phyloP scores from a whole-genome alignment of 2,888 invertebrate species.

The Melanophora roralis region DNA sequence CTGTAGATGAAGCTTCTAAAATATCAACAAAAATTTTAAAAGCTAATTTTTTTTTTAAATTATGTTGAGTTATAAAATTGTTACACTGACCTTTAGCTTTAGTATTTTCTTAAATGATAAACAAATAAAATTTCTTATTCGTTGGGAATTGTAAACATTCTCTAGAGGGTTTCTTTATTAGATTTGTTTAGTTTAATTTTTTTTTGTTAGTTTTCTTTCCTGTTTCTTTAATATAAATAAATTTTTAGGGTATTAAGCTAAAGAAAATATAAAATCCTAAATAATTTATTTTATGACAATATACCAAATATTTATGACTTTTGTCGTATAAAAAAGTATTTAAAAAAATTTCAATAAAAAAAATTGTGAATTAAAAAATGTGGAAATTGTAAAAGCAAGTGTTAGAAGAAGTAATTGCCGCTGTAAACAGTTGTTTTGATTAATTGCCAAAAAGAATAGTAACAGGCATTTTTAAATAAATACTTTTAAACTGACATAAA shows the following conservation, averaged over 20 bases:
- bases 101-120: slow-evolving; percentile 2
- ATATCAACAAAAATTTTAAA: not conserved
- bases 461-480: too few species aligned
- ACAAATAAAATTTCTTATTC: slow-evolving; percentile 19
- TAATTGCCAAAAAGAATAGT: too few species aligned
- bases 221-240: not conserved
- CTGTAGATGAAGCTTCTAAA: not conserved
- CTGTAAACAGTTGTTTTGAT: too few species aligned
- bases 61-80: slow-evolving; percentile 41
- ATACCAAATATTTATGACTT: not conserved
- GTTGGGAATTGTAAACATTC: not conserved
- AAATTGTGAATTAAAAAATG: not conserved
- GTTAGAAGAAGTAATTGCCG: too few species aligned
- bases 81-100: slow-evolving; percentile 47
- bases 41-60: slow-evolving; percentile 29
- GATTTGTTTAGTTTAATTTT: too few species aligned
- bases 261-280: not conserved
- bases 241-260: not conserved
- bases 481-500: too few species aligned
- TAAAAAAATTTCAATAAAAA: not conserved
- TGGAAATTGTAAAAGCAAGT: not conserved
- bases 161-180: slow-evolving; percentile 27
- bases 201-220: not conserved
- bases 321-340: not conserved
- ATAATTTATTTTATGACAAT: not conserved